Evolutionary conservation across 2,888 invertebrate species (phyloP).

Genomic region (Epistrophe eligans): DNA sequence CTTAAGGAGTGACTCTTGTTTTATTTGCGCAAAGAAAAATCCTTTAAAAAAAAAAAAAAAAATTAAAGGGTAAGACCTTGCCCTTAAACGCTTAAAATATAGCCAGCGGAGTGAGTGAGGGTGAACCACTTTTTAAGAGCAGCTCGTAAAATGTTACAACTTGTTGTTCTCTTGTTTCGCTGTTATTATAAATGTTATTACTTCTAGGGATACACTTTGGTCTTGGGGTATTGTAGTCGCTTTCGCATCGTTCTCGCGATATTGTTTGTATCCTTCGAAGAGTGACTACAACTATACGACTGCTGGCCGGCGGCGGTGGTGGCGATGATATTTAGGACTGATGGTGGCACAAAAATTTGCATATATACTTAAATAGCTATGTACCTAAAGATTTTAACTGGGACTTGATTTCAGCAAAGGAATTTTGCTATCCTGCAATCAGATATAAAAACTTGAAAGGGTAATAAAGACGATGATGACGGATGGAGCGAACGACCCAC

Average conservation of each 20-base stretch:
- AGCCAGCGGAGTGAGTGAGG: background rate
- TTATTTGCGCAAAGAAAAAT: slow-evolving; percentile 8
- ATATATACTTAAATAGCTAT: slow-evolving; percentile 42
- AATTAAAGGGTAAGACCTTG: slow-evolving; percentile 31
- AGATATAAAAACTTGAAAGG: slow-evolving; percentile 70
- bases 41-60: too few species aligned
- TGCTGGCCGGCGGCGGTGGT: slow-evolving; percentile 33
- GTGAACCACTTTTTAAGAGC: slow-evolving; percentile 59
- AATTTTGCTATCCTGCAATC: slow-evolving; percentile 55
- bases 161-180: slow-evolving; percentile 68
- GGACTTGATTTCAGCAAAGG: slow-evolving; percentile 52
- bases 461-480: slow-evolving; percentile 65
- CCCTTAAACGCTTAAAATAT: background rate
- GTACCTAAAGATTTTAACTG: slow-evolving; percentile 47
- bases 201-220: slow-evolving; percentile 2
- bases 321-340: slow-evolving; percentile 30
- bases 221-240: background rate
- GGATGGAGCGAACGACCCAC: background rate
- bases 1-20: slow-evolving; percentile 36
- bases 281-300: slow-evolving; percentile 14
- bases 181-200: slow-evolving; percentile 37
- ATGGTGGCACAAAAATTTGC: slow-evolving; percentile 53
- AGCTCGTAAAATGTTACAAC: slow-evolving; percentile 71
- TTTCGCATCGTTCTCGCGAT: slow-evolving; percentile 15
- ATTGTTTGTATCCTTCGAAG: slow-evolving; percentile 38